Base-by-base conservation (phyloP, 1,140 invertebrate species). In the Brachionus sp. region DNA sequence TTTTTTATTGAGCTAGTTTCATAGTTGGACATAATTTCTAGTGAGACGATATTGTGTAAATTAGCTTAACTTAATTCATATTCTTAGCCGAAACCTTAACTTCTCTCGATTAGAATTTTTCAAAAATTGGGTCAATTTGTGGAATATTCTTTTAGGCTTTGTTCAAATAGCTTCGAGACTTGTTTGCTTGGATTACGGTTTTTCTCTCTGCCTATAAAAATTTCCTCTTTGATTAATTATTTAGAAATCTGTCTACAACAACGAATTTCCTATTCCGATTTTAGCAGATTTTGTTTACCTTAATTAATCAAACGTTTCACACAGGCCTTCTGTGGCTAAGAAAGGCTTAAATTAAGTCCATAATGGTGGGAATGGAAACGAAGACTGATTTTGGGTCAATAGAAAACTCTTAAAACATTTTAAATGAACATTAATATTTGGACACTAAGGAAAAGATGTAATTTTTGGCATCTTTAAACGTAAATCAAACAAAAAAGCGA, bases 101-200 rank as follows among this genome's bases (percentile, higher is more conserved):
- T 66, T 66, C 5, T 33, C n/a, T 66, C n/a, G 29, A 66, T 66
- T 66, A 33, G 5, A 66, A 66, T 33, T 46, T 46, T 33, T 37
- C n/a, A 25, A 66, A 66, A 66, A 66, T 66, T 66, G 64, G 64
- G 64, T 66, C 64, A 66, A 9, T 66, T 66, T 66, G 13, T 66
- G 33, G 25, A 66, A 66, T 33, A 10, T 29, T 66, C 9, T 29
- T 29, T 29, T 29, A 29, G 29, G 33, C 10, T 66, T 50, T 16
- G 16, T 16, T 50, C 44, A 50, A 50, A 50, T 50, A 50, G 44
- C 44, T 50, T 50, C 44, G 44, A 50, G 44, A 50, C 12, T 50
- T 16, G 29, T 29, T 16, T 50, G 16, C 13, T 50, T 50, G 1
- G 44, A 5, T 50, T 50, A 50, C 44, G 13, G 44, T 50, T 13